Evolutionary conservation across 1,140 invertebrate species (phyloP).

Genomic region (Macrostomum lignano): DNA sequence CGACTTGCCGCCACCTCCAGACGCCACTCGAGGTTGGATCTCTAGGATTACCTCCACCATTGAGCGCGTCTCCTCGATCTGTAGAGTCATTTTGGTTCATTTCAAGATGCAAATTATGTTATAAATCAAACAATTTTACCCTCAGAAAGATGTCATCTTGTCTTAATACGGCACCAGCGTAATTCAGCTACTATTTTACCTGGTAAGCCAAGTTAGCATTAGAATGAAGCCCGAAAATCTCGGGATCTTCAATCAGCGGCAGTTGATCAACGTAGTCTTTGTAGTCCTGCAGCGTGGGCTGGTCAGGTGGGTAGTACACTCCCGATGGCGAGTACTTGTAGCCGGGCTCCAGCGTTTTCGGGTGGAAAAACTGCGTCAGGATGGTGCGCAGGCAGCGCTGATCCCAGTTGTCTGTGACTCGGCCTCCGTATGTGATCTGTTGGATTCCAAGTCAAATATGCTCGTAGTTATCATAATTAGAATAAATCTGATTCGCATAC

Average conservation of each 20-base stretch:
- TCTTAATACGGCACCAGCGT: not conserved
- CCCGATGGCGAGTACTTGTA: slow-evolving; percentile 51
- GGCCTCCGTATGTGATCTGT: slow-evolving; percentile 59
- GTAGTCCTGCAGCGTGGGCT: slow-evolving; percentile 18
- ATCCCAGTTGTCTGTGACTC: slow-evolving; percentile 63
- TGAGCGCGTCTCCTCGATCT: slow-evolving; percentile 41
- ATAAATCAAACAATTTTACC: not conserved
- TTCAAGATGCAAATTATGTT: too few species aligned
- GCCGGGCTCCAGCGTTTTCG: slow-evolving; percentile 34
- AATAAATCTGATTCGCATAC: too few species aligned
- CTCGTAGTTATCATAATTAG: too few species aligned
- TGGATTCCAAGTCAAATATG: slow-evolving; percentile 7
- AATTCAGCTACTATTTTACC: too few species aligned
- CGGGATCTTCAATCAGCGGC: slow-evolving; percentile 49
- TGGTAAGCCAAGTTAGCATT: slow-evolving; percentile 62
- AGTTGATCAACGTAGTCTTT: slow-evolving; percentile 41
- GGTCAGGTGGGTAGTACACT: slow-evolving; percentile 35
- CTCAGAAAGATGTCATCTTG: not conserved
- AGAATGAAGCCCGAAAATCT: slow-evolving; percentile 66
- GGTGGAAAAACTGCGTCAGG: slow-evolving; percentile 45
- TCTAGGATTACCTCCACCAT: slow-evolving; percentile 41
- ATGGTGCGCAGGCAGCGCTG: slow-evolving; percentile 53
- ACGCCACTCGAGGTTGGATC: slow-evolving; percentile 37
- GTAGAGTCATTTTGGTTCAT: slow-evolving; percentile 10
- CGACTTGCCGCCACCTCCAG: slow-evolving; percentile 34